A percentile compares a stretch with the other conserved stretches of the same genome.
Evolutionary conservation across 2,113 vertebrate species (phyloP).

Genomic region (Zapornia atra): DNA sequence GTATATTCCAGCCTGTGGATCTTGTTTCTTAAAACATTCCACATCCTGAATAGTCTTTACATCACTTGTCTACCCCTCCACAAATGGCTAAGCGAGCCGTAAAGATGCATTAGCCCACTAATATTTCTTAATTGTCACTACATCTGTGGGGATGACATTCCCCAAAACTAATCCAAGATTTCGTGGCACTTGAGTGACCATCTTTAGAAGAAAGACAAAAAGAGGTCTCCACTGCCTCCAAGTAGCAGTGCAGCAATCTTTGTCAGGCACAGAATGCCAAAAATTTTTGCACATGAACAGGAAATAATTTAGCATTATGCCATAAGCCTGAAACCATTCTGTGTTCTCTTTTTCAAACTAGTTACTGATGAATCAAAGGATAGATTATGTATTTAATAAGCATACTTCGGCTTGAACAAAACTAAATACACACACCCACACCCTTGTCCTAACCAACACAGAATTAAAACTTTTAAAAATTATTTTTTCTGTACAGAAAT

Average conservation of each 20-base stretch:
- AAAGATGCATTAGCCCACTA: not conserved
- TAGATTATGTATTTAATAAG: not conserved
- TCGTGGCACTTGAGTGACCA: not conserved
- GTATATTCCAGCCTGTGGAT: not conserved
- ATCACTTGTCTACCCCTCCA: not conserved
- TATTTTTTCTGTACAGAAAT: not conserved
- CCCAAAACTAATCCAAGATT: not conserved
- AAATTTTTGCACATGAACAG: not conserved
- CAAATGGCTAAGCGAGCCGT: not conserved
- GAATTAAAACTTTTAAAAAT: not conserved
- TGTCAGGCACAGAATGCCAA: not conserved
- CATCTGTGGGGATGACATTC: not conserved
- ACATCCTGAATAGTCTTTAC: not conserved
- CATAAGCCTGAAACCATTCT: not conserved
- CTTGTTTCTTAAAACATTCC: constrained; percentile 5
- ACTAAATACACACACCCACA: not conserved
- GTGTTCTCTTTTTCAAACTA: not conserved
- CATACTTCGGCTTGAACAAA: not conserved
- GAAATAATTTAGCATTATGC: constrained; percentile 1
- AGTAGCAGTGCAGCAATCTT: not conserved
- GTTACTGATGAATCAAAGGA: not conserved
- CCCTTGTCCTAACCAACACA: not conserved
- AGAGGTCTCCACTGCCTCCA: not conserved
- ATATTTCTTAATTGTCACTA: not conserved
- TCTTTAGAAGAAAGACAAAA: constrained; percentile 2